Evolutionary conservation across 2,113 vertebrate genomes (phyloP).

Genomic region (Charadrius vociferus): DNA sequence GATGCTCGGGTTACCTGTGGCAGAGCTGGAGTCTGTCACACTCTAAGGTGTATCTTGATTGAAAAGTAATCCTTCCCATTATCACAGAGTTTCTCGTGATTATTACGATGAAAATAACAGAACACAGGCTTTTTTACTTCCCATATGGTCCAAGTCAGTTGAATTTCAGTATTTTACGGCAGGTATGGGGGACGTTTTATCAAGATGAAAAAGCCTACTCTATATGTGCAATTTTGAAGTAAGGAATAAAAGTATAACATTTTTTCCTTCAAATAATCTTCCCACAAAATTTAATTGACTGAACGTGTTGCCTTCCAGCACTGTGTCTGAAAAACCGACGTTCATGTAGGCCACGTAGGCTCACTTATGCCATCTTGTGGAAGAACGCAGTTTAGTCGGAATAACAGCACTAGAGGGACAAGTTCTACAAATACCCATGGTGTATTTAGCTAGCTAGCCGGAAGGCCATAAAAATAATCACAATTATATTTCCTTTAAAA

Average conservation of each 20-base stretch:
- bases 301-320: not conserved
- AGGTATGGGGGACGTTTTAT: not conserved
- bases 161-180: not conserved
- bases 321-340: fast-evolving
- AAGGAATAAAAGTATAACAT: not conserved
- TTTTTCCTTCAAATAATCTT: not conserved
- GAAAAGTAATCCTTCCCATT: not conserved
- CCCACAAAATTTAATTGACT: not conserved
- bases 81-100: not conserved
- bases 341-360: not conserved
- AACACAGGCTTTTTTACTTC: not conserved
- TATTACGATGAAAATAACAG: not conserved
- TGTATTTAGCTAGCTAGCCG: not conserved
- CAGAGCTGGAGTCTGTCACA: not conserved
- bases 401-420: not conserved
- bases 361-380: not conserved
- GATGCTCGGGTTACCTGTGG: not conserved
- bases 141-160: not conserved
- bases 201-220: not conserved
- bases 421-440: not conserved
- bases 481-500: not conserved
- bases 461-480: not conserved
- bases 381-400: not conserved
- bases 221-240: not conserved
- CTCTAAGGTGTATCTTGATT: not conserved